A percentile compares a stretch with the other conserved stretches of the same genome.
These are phyloP conservation scores for Butorides virescens DNA, from an alignment of 2,113 vertebrate species.

Conservation along the genomic window DNA sequence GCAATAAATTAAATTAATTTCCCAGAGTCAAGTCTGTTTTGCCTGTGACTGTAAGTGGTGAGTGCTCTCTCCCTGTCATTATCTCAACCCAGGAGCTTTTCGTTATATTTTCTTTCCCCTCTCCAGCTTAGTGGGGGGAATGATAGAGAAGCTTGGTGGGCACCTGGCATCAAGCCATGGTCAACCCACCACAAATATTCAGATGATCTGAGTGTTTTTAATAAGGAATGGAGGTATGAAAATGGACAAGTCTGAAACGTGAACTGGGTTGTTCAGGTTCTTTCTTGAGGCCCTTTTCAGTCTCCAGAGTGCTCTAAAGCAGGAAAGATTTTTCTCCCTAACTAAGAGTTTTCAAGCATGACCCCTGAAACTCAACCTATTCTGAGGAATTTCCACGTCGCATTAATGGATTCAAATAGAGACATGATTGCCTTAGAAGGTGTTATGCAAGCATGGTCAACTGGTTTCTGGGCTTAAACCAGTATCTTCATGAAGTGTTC, in stretches of 20 bases:
- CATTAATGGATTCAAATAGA: background rate
- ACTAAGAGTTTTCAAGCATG: background rate
- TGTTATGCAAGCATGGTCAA: background rate
- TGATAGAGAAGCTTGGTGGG: background rate
- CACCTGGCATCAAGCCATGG: background rate
- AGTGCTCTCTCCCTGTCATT: background rate
- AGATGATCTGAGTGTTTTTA: background rate
- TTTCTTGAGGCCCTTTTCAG: background rate
- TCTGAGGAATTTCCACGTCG: background rate
- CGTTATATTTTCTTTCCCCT: background rate
- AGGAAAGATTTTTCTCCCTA: background rate
- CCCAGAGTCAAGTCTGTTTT: background rate
- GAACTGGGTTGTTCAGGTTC: background rate
- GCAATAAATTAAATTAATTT: background rate
- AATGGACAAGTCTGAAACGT: background rate
- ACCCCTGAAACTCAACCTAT: background rate
- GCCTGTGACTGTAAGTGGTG: background rate
- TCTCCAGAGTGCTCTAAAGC: background rate
- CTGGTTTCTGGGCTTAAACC: background rate
- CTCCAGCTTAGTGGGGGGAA: background rate
- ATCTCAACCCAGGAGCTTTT: background rate
- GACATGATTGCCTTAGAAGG: background rate
- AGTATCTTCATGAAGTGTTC: background rate
- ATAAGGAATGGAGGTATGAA: background rate
- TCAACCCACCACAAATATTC: background rate